phyloP scores from a whole-genome alignment of 2,797 vertebrate genomes.

The Platyrinchus mystaceus region DNA sequence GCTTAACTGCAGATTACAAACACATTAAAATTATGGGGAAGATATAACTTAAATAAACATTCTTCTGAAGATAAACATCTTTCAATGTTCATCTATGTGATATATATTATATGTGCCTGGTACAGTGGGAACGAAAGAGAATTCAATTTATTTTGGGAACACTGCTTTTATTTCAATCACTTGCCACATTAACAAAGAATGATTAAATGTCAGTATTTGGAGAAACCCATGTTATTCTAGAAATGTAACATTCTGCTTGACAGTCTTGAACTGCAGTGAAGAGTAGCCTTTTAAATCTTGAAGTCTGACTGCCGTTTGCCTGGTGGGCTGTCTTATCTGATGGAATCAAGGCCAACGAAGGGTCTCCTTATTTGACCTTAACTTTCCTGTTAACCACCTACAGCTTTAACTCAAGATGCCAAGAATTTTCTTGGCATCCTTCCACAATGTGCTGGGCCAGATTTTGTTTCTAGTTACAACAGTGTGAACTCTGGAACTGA shows the following conservation, averaged over 20 bases:
- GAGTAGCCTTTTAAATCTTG: constrained; percentile 18
- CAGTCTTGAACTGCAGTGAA: neutral
- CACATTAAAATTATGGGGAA: neutral
- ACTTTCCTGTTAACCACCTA: constrained; percentile 49
- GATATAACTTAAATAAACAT: constrained; percentile 5
- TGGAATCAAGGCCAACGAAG: constrained; percentile 2
- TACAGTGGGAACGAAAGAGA: neutral
- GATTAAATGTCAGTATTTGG: constrained; percentile 17
- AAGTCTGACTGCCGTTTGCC: neutral
- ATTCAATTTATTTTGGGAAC: constrained; percentile 20
- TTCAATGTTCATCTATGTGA: neutral
- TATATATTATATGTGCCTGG: neutral
- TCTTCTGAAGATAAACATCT: too few species aligned
- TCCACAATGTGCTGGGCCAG: neutral
- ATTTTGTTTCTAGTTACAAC: constrained; percentile 20
- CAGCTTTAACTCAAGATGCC: neutral
- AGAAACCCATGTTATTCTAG: neutral
- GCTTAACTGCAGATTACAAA: neutral
- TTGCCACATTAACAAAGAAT: constrained; percentile 10
- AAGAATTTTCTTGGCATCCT: constrained; percentile 34
- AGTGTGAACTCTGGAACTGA: neutral
- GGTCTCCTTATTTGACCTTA: constrained; percentile 46
- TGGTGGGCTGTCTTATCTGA: constrained; percentile 41
- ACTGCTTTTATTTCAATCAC: neutral
- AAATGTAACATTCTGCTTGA: constrained; percentile 12